Conservation (phyloP, 2,888 invertebrate genomes). For the Ophion ventricosus region DNA sequence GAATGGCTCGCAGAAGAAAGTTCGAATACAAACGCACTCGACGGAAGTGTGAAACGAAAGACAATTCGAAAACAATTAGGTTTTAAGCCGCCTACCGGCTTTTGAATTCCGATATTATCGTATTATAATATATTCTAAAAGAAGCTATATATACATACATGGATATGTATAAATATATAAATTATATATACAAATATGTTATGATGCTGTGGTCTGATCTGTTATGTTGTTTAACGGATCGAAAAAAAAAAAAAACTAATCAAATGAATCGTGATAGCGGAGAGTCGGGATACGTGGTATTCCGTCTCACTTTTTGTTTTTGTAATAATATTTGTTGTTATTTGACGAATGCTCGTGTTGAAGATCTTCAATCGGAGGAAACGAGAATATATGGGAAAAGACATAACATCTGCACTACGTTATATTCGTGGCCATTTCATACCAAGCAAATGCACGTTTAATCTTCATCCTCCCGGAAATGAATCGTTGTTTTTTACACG, state of each 20-base stretch:
- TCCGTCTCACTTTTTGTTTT: constrained; percentile 48
- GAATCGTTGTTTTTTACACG: not conserved
- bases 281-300: constrained; percentile 59
- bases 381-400: not conserved
- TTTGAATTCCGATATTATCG: constrained; percentile 33
- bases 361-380: constrained; percentile 15
- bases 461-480: not conserved
- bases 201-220: constrained; percentile 58
- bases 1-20: constrained; percentile 95
- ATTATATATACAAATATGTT: constrained; percentile 38
- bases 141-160: constrained; percentile 19
- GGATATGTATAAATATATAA: constrained; percentile 33
- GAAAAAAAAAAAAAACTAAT: constrained; percentile 55
- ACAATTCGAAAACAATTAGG: not conserved
- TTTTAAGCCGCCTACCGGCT: not conserved
- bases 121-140: constrained; percentile 29
- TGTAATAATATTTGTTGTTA: constrained; percentile 48
- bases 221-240: constrained; percentile 44
- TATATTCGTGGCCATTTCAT: too few species aligned
- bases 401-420: not conserved
- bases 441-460: not conserved
- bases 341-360: constrained; percentile 50
- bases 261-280: constrained; percentile 65
- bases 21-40: constrained; percentile 95
- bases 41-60: constrained; percentile 89